Conservation (phyloP, 1,140 invertebrate genomes). For the Hyposmocoma kahamanoa region DNA sequence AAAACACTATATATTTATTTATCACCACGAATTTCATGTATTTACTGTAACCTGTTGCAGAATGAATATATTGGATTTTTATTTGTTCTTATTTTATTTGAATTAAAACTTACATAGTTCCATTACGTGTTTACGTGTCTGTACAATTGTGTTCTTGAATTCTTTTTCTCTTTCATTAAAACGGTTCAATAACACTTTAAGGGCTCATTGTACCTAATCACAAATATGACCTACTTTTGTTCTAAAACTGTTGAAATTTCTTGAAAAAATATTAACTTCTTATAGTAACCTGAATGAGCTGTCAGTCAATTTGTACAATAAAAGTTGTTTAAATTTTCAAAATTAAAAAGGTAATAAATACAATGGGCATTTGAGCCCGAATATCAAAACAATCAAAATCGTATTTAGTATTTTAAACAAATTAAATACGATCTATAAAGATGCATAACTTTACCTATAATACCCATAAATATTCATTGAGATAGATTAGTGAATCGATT, state of each 20-base stretch:
- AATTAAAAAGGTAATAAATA: neutral
- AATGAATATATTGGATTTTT: too few species aligned
- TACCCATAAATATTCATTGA: too few species aligned
- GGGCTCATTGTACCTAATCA: too few species aligned
- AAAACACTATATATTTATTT: too few species aligned
- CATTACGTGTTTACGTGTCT: neutral
- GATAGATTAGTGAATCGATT: too few species aligned
- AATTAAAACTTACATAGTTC: neutral
- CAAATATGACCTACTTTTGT: neutral
- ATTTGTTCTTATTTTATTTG: too few species aligned
- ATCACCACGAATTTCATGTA: too few species aligned
- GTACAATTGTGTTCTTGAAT: too few species aligned
- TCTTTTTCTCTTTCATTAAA: too few species aligned
- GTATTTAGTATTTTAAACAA: neutral
- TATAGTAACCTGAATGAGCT: neutral
- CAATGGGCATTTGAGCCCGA: neutral
- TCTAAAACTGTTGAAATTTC: neutral
- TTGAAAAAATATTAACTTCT: neutral
- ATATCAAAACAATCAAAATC: neutral
- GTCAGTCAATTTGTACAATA: neutral
- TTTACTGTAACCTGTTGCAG: too few species aligned
- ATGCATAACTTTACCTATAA: slow-evolving; percentile 7
- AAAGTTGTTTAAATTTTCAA: neutral
- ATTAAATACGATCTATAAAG: slow-evolving; percentile 5
- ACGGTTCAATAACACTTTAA: too few species aligned